A percentile compares a stretch with the other conserved stretches of the same genome.
These are phyloP conservation scores for Thereva nobilitata DNA, from an alignment of 2,888 invertebrate species.

Conservation along the genomic window DNA sequence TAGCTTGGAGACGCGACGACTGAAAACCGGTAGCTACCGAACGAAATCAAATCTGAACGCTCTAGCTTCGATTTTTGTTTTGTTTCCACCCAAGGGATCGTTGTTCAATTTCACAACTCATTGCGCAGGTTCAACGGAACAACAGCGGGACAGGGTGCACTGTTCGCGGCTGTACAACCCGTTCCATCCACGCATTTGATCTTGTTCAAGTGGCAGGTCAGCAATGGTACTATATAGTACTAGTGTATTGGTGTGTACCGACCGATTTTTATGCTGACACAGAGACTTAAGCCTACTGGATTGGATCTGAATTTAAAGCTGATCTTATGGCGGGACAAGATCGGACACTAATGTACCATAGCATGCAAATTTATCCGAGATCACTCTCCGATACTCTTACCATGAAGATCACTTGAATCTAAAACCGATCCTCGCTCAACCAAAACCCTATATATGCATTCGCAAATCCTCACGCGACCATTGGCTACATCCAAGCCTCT, in stretches of 20 bases:
- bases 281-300: background rate
- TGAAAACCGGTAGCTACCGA: conserved; percentile 40
- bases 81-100: conserved; percentile 26
- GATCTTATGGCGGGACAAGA: too few relatives aligned
- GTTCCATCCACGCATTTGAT: conserved; percentile 38
- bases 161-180: conserved; percentile 21
- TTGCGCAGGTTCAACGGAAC: conserved; percentile 30
- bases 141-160: conserved; percentile 18
- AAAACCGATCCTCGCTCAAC: too few relatives aligned
- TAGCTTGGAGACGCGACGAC: conserved; percentile 18
- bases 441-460: too few relatives aligned
- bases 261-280: conserved; percentile 1
- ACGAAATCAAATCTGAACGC: conserved; percentile 41
- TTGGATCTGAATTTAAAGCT: background rate
- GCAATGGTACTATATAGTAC: background rate
- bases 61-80: conserved; percentile 32
- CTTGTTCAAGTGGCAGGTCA: conserved; percentile 13
- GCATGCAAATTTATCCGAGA: too few relatives aligned
- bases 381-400: too few relatives aligned
- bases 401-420: too few relatives aligned
- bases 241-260: conserved; percentile 19
- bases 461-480: too few relatives aligned
- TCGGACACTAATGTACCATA: too few relatives aligned
- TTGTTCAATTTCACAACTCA: conserved; percentile 39
- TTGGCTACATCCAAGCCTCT: too few relatives aligned